phyloP scores from a whole-genome alignment of 2,113 vertebrate genomes.

The Laticauda colubrina region DNA sequence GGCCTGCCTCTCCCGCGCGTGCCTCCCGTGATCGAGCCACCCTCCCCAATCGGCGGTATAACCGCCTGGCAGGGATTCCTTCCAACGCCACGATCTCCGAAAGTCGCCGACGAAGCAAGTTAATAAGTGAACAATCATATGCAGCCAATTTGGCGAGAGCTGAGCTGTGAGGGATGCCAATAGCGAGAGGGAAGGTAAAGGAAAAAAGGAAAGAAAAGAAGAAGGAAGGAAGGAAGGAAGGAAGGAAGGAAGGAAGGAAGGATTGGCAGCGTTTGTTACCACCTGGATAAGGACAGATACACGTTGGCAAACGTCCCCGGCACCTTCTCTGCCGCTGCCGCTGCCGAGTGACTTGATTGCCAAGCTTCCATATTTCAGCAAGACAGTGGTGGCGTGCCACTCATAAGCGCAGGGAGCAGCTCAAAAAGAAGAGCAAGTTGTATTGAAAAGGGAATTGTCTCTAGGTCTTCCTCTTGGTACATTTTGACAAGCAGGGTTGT shows the following conservation, averaged over 20 bases:
- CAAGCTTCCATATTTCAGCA: not conserved
- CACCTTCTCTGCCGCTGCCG: not conserved
- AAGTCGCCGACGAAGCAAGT: conserved; percentile 29
- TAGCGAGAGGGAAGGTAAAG: not conserved
- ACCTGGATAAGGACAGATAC: conserved; percentile 12
- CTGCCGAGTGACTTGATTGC: not conserved
- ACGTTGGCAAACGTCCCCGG: not conserved
- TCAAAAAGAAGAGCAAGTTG: not conserved
- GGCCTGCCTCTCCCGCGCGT: not conserved
- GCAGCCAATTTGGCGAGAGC: conserved; percentile 36
- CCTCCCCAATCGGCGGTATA: conserved; percentile 5
- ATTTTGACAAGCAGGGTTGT: not conserved
- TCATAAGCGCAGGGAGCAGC: not conserved
- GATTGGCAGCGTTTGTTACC: conserved; percentile 17
- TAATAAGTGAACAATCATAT: conserved; percentile 31
- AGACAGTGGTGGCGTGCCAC: not conserved
- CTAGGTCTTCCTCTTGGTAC: not conserved
- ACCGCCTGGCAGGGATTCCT: conserved; percentile 27
- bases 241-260: not conserved
- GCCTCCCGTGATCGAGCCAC: not conserved
- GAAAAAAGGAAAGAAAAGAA: not conserved
- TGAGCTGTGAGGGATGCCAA: conserved; percentile 18
- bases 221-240: not conserved
- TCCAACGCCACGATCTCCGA: conserved; percentile 18
- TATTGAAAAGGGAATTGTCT: not conserved